A percentile compares a stretch with the other conserved stretches of the same genome.
Conservation (phyloP, 2,797 vertebrate species). For the Catamblyrhynchus diadema region DNA sequence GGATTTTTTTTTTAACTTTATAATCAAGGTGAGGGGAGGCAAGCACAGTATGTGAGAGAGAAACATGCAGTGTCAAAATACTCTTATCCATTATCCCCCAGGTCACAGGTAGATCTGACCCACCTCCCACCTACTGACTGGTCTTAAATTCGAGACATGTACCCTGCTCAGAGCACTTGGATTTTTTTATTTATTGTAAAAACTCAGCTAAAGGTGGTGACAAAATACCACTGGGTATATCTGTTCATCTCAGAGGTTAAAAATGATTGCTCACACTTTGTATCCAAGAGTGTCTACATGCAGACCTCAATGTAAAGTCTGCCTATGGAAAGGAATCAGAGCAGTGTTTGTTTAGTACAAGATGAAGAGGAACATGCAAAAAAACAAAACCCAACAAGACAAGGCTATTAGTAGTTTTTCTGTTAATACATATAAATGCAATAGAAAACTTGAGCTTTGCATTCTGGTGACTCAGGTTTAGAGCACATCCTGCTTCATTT, state of each 20-base stretch:
- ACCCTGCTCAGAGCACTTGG: neutral
- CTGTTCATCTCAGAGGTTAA: neutral
- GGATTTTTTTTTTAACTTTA: slow-evolving; percentile 52
- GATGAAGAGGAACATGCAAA: neutral
- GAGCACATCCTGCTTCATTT: neutral
- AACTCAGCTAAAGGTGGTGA: neutral
- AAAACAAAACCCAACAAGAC: neutral
- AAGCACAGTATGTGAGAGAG: slow-evolving; percentile 40
- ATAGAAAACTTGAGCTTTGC: neutral
- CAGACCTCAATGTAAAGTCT: neutral
- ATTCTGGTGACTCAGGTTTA: neutral
- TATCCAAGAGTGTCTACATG: neutral
- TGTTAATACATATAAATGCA: neutral
- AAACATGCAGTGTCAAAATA: slow-evolving; percentile 59
- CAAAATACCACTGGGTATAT: neutral
- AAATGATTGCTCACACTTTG: slow-evolving; percentile 4
- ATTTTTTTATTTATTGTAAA: neutral
- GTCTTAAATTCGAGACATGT: neutral
- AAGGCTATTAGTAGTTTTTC: neutral
- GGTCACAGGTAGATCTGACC: slow-evolving; percentile 61
- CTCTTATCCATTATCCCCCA: slow-evolving; percentile 55
- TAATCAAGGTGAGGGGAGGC: slow-evolving; percentile 70
- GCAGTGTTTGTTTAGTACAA: neutral
- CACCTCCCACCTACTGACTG: slow-evolving; percentile 37
- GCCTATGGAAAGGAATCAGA: neutral